A percentile compares a stretch with the other conserved stretches of the same genome.
phyloP scores from a whole-genome alignment of 1,140 invertebrate genomes.

The Harpegnathos saltator region DNA sequence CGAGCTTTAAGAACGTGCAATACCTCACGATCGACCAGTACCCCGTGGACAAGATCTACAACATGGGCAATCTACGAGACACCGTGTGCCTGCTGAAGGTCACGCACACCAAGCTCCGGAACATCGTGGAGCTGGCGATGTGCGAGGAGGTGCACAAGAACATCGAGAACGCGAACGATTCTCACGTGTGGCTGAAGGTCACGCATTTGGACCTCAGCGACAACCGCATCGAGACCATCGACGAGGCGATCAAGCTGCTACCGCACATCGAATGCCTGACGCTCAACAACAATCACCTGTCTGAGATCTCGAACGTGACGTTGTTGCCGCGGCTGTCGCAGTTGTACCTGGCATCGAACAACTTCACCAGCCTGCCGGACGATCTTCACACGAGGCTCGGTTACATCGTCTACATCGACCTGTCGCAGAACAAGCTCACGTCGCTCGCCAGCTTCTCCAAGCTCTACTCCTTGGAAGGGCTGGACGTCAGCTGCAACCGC shows the following conservation, averaged over 20 bases:
- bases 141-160: conserved; percentile 91
- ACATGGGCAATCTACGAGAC: conserved; percentile 90
- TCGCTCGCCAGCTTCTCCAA: conserved; percentile 92
- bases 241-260: conserved; percentile 92
- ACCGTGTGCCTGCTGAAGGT: conserved; percentile 88
- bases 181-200: conserved; percentile 83
- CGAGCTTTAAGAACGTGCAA: conserved; percentile 91
- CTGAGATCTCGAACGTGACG: conserved; percentile 91
- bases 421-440: conserved; percentile 94
- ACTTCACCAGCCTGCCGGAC: conserved; percentile 89
- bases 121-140: conserved; percentile 90
- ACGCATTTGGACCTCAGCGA: conserved; percentile 91
- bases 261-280: conserved; percentile 91
- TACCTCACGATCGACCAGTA: conserved; percentile 88
- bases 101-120: conserved; percentile 87
- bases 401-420: conserved; percentile 94
- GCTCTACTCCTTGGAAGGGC: conserved; percentile 92
- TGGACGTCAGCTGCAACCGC: conserved; percentile 95
- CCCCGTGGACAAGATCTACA: conserved; percentile 89
- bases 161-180: conserved; percentile 83
- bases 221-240: conserved; percentile 92
- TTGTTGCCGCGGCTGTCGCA: conserved; percentile 91
- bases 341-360: conserved; percentile 91
- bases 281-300: conserved; percentile 92
- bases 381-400: conserved; percentile 94